These are phyloP conservation scores for Pelobates fuscus DNA, from an alignment of 2,113 vertebrate species.

Conservation along the genomic window DNA sequence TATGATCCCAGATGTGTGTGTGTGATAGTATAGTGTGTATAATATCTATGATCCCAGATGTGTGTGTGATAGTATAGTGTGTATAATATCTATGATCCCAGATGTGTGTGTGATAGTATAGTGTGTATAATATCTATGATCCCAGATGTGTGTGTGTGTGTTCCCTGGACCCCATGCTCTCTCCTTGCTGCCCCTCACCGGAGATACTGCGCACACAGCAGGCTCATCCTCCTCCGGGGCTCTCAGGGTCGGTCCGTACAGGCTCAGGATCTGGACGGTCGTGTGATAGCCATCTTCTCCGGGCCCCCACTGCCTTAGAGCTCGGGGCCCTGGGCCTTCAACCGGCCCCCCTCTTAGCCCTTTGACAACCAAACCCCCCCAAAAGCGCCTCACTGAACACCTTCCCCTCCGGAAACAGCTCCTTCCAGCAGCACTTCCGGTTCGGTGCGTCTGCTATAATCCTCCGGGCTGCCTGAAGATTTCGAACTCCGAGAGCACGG, in stretches of 20 bases:
- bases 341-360: constrained; percentile 58
- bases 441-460: constrained; percentile 52
- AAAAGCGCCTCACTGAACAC: constrained; percentile 53
- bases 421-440: constrained; percentile 54
- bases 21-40: too few relatives aligned
- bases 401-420: constrained; percentile 52
- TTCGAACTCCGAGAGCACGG: background rate
- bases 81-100: too few relatives aligned
- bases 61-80: too few relatives aligned
- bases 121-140: too few relatives aligned
- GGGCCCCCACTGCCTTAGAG: constrained; percentile 42
- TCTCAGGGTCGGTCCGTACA: constrained; percentile 57
- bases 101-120: too few relatives aligned
- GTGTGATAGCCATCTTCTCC: constrained; percentile 59
- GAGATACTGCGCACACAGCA: constrained; percentile 79
- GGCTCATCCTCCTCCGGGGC: constrained; percentile 72
- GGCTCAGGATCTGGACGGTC: constrained; percentile 45
- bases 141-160: background rate
- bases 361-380: constrained; percentile 46
- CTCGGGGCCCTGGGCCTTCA: constrained; percentile 42
- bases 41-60: too few relatives aligned
- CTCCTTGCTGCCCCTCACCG: constrained; percentile 63
- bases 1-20: too few relatives aligned
- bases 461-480: constrained; percentile 43
- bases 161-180: constrained; percentile 20